Evolutionary conservation across 92 coral and sea anemone species (phyloP).

Genomic region (Umimayanthus kanabou): DNA sequence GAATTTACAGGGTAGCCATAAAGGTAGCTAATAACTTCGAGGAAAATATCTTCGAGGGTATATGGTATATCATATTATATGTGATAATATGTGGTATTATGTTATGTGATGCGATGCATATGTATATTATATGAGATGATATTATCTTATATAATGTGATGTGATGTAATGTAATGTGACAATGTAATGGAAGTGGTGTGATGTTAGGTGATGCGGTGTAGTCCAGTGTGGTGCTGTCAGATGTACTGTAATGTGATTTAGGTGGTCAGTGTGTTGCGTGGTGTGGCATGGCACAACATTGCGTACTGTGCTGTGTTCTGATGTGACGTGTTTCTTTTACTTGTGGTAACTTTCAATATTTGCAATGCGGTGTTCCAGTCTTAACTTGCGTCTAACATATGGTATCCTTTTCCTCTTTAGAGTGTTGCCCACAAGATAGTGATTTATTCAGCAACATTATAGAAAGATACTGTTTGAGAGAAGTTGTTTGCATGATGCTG

Average conservation of each 20-base stretch:
- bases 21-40: too few relatives aligned
- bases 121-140: too few relatives aligned
- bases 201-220: neutral
- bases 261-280: too few relatives aligned
- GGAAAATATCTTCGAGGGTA: too few relatives aligned
- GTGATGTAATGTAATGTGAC: neutral
- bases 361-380: neutral
- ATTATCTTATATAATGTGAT: neutral
- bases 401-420: neutral
- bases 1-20: too few relatives aligned
- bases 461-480: slow-evolving; percentile 6
- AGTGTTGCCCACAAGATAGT: slow-evolving; percentile 18
- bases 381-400: too few relatives aligned
- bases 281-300: too few relatives aligned
- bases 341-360: neutral
- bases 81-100: neutral
- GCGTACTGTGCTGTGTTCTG: too few relatives aligned
- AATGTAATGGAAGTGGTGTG: neutral
- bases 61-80: neutral
- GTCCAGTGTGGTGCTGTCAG: neutral
- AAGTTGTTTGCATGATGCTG: slow-evolving; percentile 18
- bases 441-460: slow-evolving; percentile 6
- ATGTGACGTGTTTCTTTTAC: too few relatives aligned
- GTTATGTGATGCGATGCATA: neutral
- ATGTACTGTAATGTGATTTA: neutral